Base-by-base conservation (phyloP, 2,888 invertebrate genomes). In the Drosophila barbarae region DNA sequence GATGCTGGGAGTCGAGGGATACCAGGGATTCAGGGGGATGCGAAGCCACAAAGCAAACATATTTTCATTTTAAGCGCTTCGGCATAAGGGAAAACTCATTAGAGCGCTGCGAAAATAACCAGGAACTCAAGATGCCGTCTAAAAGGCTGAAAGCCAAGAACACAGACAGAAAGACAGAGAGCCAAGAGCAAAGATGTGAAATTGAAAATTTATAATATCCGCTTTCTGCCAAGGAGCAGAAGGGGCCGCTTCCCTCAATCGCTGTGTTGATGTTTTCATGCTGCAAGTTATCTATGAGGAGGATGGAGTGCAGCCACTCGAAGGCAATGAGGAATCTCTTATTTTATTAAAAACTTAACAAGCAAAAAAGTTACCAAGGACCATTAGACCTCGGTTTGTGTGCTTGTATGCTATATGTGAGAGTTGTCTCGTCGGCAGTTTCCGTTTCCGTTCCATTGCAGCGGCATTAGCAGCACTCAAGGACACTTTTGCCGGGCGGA, bases 121-220 rank as follows among this genome's bases (percentile, higher is more conserved):
- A 28, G 47, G 55, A 70, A 65, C 71, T 55, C 35, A 47, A 69
- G 69, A 51, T n/a, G 69, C 57, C 49, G 50, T 15, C 57, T 57
- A 56, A 50, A 49, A 68, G 36, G 35, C 59, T 23, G 51, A 69
- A 42, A 56, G 46, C 42, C 49, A 35, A 18, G 41, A 36, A 18
- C 15, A 21, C 15, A 51, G 39, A 32, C 36, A 44, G 38, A 32
- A 21, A 28, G 63, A 13, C 65, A 56, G 52, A 39, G 30, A 18
- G 52, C 42, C 63, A 61, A 47, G 39, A 26, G 67, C 60, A 53
- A 44, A 65, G 61, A 73, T 63, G 66, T 65, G 52, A 79, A 80
- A 80, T 80, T 85, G 84, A 80, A 76, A 80, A 85, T 85, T 85
- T 80, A 85, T 85, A 76, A 80, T 85, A 80, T 85, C 85, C 85